Percentiles rank a stretch among this genome's conserved stretches.
Conservation (phyloP, 2,113 vertebrate genomes). For the Chitala chitala region DNA sequence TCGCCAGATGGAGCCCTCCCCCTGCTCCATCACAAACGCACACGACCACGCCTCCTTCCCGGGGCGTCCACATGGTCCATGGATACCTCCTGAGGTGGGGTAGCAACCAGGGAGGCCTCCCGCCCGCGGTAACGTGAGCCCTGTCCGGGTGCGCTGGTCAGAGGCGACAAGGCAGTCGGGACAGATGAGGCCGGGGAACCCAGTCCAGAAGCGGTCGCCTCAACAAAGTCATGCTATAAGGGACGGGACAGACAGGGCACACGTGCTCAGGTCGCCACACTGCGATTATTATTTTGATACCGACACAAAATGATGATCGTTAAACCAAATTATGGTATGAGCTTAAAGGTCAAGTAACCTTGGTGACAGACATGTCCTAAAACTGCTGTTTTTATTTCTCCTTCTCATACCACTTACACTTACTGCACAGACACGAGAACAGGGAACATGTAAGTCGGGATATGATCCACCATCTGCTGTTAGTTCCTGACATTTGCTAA, state of each 20-base stretch:
- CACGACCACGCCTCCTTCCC: constrained; percentile 71
- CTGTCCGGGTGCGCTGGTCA: constrained; percentile 63
- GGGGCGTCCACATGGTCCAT: constrained; percentile 79
- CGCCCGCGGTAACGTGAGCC: constrained; percentile 63
- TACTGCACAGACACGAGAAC: too few relatives aligned
- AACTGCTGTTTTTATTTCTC: too few relatives aligned
- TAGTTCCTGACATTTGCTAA: too few relatives aligned
- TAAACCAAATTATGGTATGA: too few relatives aligned
- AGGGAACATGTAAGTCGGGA: too few relatives aligned
- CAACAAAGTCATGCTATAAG: constrained; percentile 77
- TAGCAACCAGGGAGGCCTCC: constrained; percentile 89
- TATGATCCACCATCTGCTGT: too few relatives aligned
- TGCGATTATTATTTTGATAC: too few relatives aligned
- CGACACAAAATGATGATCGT: too few relatives aligned
- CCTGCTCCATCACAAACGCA: background rate
- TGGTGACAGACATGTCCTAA: too few relatives aligned
- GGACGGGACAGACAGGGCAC: background rate
- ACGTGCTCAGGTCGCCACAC: background rate
- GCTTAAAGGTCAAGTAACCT: too few relatives aligned
- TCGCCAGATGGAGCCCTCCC: background rate
- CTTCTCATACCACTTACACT: too few relatives aligned
- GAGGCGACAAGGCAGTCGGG: constrained; percentile 52
- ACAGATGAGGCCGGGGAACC: constrained; percentile 62
- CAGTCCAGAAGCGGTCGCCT: constrained; percentile 68
- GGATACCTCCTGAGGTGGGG: constrained; percentile 81